These are phyloP conservation scores for Peromyscus maniculatus DNA, from an alignment of 2,113 vertebrate genomes.

Conservation along the genomic window DNA sequence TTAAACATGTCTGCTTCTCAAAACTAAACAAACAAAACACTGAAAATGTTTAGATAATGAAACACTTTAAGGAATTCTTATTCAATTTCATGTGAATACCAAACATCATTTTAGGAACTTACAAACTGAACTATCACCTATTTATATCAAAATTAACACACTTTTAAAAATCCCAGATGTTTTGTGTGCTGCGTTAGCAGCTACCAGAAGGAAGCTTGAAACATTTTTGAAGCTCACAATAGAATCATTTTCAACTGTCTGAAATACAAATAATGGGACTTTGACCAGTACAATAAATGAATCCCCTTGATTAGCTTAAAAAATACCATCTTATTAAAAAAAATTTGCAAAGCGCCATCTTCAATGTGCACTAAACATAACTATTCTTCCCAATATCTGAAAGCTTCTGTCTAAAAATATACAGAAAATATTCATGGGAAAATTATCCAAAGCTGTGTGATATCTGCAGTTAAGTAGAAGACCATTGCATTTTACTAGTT, in stretches of 20 bases:
- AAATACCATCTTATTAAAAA: not conserved
- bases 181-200: not conserved
- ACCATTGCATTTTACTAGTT: not conserved
- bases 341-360: not conserved
- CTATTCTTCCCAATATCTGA: slow-evolving; percentile 32
- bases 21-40: slow-evolving; percentile 19
- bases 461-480: not conserved
- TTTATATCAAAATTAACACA: not conserved
- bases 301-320: not conserved
- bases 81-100: not conserved
- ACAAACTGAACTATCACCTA: not conserved
- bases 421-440: not conserved
- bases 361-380: slow-evolving; percentile 24
- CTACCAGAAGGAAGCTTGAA: not conserved
- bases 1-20: not conserved
- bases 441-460: not conserved
- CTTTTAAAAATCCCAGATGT: not conserved
- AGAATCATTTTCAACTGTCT: not conserved
- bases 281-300: slow-evolving; percentile 51
- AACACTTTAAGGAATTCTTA: not conserved
- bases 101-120: not conserved
- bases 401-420: slow-evolving; percentile 54
- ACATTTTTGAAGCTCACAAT: not conserved
- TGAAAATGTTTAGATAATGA: not conserved
- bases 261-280: not conserved